Base-by-base conservation (phyloP, 2,797 vertebrate genomes). In the Silurus lanzhouensis region DNA sequence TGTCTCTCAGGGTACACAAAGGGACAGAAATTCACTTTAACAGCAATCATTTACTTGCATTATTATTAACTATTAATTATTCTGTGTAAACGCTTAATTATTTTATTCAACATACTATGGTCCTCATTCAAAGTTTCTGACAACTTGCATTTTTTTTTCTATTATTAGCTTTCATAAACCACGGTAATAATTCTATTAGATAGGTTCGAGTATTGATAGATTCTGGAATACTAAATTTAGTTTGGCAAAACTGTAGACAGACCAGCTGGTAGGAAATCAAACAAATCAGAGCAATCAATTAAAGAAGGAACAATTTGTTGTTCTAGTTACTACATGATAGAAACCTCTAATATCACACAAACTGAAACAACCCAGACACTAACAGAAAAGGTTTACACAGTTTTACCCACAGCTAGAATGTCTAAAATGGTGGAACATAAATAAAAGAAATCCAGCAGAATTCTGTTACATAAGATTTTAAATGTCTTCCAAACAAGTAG, bases 1-100 rank as follows among this genome's bases (percentile, higher is more conserved):
- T 44, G 2, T 48, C 64, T 64, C 38, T 52, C 61, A 66, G 44
- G 60, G 17, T 20, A 14, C 7, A 66, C 77, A 79, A 38, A 27
- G 57, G 19, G 25, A 61, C 27, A 78, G 20, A 8, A n/a, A 66
- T 7, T 13, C 3, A 22, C 48, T 67, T 12, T 31, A 68, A 67
- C 2, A 31, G 46, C 79, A 68, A 67, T 52, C 25, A 38, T 31
- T 79, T 46, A 79, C 60, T 81, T 68, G n/a, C 63, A 67, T 55
- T 38, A 38, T 38, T 38, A 38, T 38, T 38, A 38, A 38, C 38
- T 5, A 38, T 38, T 20, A 20, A 81, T 1, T n/a, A 48, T 14
- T 66, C 8, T 44, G 27, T 60, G 55, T 44, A 61, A 61, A 22
- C 13, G 57, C 19, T 60, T 20, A 31, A 60, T 38, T 13, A 5